Evolutionary conservation across 2,113 vertebrate species (phyloP), one percentile per base, ranked within the genome.

Genomic region (Ancistrus triradiatus): DNA sequence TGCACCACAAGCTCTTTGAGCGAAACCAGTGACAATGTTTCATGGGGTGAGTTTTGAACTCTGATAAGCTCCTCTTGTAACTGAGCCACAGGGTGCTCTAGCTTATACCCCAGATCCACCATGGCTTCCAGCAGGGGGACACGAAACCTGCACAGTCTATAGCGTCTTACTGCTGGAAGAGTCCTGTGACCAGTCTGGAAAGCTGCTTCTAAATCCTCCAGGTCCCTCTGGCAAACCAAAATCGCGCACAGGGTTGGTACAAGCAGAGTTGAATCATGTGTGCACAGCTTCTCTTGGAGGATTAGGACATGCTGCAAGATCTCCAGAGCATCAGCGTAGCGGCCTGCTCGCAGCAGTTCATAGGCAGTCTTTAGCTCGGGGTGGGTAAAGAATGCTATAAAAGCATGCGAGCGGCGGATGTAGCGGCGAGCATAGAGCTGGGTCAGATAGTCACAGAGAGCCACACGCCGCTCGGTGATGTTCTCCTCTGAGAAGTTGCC

Each of bases 1-100:
- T 81, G 87, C 35, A 98, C 91, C 0, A 90, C 85, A 3, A 96
- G 76, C 65, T 98, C 93, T 74, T 98, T 98, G 25, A 98, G 83
- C 0, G 92, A 90, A 48, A 66, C 40, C 72, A 31, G 18, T 73
- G 71, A 48, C 73, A 69, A 50, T 70, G 1, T 8, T 3, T 76
- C 74, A 74, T 80, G 74, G 74, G 90, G 75, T 1, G 85, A 48
- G 19, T 90, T 80, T 62, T 84, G 89, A 64, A 82, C 70, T 37
- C 75, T 74, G 0, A 85, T 89, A 74, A 96, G 75, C 56, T 90
- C 91, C 28, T 88, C 80, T 80, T 94, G 91, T 43, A 96, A 64
- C 37, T 87, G 84, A 9, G 89, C 81, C 31, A 93, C 91, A n/a
- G 94, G 92, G 3, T 78, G 84, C 9, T 88, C 90, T 64, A 95